Evolutionary conservation across 2,888 invertebrate genomes (phyloP).

Genomic region (Colostygia pectinataria): DNA sequence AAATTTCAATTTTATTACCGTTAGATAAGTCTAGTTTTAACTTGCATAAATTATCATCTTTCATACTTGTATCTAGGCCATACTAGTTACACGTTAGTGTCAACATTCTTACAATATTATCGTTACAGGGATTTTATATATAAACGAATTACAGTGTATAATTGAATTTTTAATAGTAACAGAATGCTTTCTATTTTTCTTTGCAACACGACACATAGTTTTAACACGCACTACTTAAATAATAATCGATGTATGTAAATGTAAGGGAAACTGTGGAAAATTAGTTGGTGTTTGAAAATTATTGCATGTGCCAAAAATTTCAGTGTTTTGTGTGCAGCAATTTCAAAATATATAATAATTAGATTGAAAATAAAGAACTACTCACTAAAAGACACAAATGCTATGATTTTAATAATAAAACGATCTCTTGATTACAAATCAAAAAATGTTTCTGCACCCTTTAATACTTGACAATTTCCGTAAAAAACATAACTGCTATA

Average conservation of each 20-base stretch:
- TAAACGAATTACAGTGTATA: slow-evolving; percentile 75
- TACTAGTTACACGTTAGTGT: slow-evolving; percentile 47
- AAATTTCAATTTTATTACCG: slow-evolving; percentile 19
- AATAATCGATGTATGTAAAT: slow-evolving; percentile 38
- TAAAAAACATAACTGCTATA: not conserved
- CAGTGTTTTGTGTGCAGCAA: slow-evolving; percentile 33
- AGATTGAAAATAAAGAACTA: not conserved
- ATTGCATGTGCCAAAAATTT: slow-evolving; percentile 72
- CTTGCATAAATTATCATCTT: slow-evolving; percentile 20
- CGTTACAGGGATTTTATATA: slow-evolving; percentile 83
- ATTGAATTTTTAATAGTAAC: slow-evolving; percentile 70
- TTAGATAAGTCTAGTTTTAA: slow-evolving; percentile 17
- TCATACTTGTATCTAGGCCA: slow-evolving; percentile 8
- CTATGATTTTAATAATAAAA: not conserved
- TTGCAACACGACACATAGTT: slow-evolving; percentile 37
- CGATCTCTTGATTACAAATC: not conserved
- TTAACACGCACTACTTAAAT: slow-evolving; percentile 24
- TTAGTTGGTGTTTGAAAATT: slow-evolving; percentile 31
- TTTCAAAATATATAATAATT: slow-evolving; percentile 10
- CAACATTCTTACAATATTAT: slow-evolving; percentile 76
- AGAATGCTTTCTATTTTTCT: slow-evolving; percentile 64
- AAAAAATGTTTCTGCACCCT: slow-evolving; percentile 8
- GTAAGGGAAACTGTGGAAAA: slow-evolving; percentile 27
- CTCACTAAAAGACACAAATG: not conserved
- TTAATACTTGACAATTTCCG: not conserved